phyloP scores from a whole-genome alignment of 2,797 vertebrate species.

The Alfaro cultratus region DNA sequence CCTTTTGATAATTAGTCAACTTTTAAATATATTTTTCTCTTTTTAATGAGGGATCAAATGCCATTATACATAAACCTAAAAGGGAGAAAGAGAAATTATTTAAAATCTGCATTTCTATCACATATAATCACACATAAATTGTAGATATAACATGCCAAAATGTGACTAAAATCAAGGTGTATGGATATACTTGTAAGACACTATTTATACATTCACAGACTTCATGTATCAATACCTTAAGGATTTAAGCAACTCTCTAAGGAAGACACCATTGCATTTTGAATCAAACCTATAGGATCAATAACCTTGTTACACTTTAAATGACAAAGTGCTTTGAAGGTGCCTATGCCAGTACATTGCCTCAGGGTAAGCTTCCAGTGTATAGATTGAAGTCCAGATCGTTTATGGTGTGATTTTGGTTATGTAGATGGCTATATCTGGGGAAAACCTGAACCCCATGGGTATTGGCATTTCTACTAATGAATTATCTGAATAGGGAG shows the following conservation, averaged over 20 bases:
- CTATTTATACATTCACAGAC: constrained; percentile 7
- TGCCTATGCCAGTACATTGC: constrained; percentile 58
- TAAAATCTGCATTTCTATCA: background rate
- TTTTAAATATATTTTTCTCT: background rate
- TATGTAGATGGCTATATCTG: constrained; percentile 56
- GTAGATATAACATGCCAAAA: background rate
- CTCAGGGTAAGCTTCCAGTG: constrained; percentile 61
- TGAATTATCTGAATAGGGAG: constrained; percentile 49
- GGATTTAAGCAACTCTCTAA: constrained; percentile 81
- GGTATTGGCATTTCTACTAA: constrained; percentile 42
- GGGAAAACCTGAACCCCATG: constrained; percentile 55
- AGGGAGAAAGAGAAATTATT: too few relatives aligned
- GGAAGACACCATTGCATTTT: constrained; percentile 82
- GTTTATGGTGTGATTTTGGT: constrained; percentile 64
- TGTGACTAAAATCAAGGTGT: background rate
- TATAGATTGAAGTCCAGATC: constrained; percentile 56
- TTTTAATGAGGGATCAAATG: background rate
- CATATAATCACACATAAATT: background rate
- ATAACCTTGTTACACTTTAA: constrained; percentile 81
- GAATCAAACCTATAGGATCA: constrained; percentile 84
- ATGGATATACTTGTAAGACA: background rate
- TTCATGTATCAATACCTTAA: constrained; percentile 76
- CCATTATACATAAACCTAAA: background rate
- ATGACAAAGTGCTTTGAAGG: constrained; percentile 75
- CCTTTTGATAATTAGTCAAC: background rate